phyloP scores from a whole-genome alignment of 2,113 vertebrate species.

The Sialia sialis region DNA sequence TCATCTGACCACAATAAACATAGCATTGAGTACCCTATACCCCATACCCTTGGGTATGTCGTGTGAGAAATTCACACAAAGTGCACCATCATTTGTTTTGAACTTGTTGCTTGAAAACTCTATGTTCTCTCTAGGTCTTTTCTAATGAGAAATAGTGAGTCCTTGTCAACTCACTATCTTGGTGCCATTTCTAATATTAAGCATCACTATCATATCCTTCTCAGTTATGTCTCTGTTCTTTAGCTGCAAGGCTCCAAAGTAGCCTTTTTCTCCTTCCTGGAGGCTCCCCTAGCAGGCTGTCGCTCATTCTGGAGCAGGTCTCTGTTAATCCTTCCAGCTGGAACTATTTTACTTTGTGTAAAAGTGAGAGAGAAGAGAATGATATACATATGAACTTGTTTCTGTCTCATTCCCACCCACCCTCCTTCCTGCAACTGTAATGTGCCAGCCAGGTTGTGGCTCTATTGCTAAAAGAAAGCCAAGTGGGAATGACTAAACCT shows the following conservation, averaged over 20 bases:
- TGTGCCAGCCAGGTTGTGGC: background rate
- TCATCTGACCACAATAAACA: background rate
- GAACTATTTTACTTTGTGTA: background rate
- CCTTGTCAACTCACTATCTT: background rate
- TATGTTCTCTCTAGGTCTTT: background rate
- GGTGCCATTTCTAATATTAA: background rate
- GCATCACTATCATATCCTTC: background rate
- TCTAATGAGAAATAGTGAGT: background rate
- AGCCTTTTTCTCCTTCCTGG: background rate
- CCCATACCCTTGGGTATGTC: background rate
- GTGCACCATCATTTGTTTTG: background rate
- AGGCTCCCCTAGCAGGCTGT: background rate
- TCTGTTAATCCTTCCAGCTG: background rate
- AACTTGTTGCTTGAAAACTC: background rate
- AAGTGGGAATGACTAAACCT: background rate
- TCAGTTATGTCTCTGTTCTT: background rate
- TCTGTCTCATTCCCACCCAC: background rate
- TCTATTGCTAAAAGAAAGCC: background rate
- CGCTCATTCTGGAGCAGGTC: background rate
- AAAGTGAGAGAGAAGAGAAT: background rate
- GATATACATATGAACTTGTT: background rate
- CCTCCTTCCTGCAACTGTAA: background rate
- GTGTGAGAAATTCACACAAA: background rate
- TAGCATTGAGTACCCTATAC: background rate
- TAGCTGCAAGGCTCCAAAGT: background rate